phyloP scores from a whole-genome alignment of 92 coral and sea anemone genomes.

The Epizoanthus illoricatus region DNA sequence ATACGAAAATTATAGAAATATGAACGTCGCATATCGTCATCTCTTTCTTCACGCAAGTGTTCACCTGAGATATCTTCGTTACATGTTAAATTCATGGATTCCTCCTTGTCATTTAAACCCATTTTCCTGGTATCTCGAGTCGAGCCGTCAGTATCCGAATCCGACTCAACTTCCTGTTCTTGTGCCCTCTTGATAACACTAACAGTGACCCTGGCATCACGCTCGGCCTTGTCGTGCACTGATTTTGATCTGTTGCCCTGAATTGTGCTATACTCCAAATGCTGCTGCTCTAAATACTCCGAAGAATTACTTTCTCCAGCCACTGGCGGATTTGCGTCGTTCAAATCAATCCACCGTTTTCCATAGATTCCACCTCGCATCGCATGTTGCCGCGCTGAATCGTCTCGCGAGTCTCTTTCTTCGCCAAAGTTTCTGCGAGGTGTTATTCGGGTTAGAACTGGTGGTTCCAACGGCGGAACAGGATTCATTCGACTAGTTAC shows the following conservation, averaged over 20 bases:
- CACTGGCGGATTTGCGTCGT: conserved; percentile 57
- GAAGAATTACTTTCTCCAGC: conserved; percentile 35
- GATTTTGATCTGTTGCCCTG: conserved; percentile 31
- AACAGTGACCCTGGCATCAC: conserved; percentile 49
- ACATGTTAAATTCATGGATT: conserved; percentile 60
- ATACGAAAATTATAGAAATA: conserved; percentile 49
- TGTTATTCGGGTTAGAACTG: conserved; percentile 37
- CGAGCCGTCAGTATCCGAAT: conserved; percentile 62
- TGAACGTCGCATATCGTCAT: conserved; percentile 52
- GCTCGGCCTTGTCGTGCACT: conserved; percentile 32
- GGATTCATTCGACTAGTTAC: conserved; percentile 59
- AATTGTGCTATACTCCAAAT: conserved; percentile 24
- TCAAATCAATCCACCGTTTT: conserved; percentile 72
- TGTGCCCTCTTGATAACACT: conserved; percentile 70
- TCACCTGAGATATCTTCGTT: conserved; percentile 70
- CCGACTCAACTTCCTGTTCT: conserved; percentile 65
- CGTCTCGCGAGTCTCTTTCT: conserved; percentile 46
- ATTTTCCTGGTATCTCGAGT: conserved; percentile 58
- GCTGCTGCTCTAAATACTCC: conserved; percentile 14
- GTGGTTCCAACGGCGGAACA: conserved; percentile 47
- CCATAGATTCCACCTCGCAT: conserved; percentile 36
- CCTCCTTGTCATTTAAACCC: conserved; percentile 53
- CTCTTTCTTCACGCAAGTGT: conserved; percentile 45
- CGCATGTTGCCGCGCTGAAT: conserved; percentile 32
- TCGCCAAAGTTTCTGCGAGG: conserved; percentile 46